Conservation (phyloP, 2,113 vertebrate genomes). For the Tragelaphus buxtoni region DNA sequence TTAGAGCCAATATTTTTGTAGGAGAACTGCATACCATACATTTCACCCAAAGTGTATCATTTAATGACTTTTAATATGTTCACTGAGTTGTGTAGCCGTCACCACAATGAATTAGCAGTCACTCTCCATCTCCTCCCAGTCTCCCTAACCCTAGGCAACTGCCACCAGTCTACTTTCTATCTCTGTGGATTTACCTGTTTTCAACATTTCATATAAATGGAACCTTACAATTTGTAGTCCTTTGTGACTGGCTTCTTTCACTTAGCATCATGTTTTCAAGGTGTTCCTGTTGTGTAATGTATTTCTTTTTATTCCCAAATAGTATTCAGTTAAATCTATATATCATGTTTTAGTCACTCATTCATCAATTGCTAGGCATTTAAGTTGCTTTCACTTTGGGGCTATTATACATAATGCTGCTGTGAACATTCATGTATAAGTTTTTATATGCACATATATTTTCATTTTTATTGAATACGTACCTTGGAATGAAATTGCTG, state of each 20-base stretch:
- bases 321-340: background rate
- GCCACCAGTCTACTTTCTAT: background rate
- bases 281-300: background rate
- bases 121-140: background rate
- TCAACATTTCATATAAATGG: background rate
- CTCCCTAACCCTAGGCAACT: background rate
- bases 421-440: background rate
- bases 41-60: background rate
- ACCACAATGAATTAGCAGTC: background rate
- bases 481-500: background rate
- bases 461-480: background rate
- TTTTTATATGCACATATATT: background rate
- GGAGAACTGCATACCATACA: background rate
- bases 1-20: background rate
- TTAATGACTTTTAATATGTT: background rate
- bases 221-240: background rate
- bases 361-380: slow-evolving; percentile 4
- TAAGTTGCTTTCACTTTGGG: background rate
- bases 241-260: background rate
- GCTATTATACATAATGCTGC: background rate
- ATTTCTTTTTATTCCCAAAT: background rate
- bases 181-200: background rate
- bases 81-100: background rate
- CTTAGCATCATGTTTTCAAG: background rate
- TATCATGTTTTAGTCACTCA: background rate